Percentiles rank a stretch among this genome's conserved stretches.
Conservation (phyloP, 2,113 vertebrate genomes). For the Cromileptes altivelis region DNA sequence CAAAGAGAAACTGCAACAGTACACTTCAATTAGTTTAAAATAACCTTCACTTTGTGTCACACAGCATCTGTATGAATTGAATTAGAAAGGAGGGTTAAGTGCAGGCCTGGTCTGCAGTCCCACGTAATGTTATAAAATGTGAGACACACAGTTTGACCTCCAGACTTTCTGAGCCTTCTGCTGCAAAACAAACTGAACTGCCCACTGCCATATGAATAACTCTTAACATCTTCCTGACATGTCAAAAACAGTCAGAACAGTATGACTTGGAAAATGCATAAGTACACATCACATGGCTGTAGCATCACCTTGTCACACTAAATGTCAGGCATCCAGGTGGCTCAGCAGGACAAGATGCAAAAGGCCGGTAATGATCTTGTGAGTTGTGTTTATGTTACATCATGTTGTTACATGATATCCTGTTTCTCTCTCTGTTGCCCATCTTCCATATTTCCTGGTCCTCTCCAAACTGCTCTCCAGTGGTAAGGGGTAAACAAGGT, state of each 20-base stretch:
- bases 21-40: background rate
- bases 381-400: slow-evolving; percentile 21
- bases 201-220: background rate
- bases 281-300: background rate
- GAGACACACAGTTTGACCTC: slow-evolving; percentile 39
- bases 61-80: background rate
- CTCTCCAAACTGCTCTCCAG: background rate
- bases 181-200: background rate
- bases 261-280: background rate
- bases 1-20: background rate
- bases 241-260: background rate
- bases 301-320: slow-evolving; percentile 42
- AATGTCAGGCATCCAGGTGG: slow-evolving; percentile 32
- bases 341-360: slow-evolving; percentile 21
- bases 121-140: slow-evolving; percentile 14
- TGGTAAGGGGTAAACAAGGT: background rate
- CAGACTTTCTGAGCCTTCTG: slow-evolving; percentile 16
- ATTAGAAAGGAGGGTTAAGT: background rate
- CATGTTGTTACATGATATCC: background rate
- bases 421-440: background rate
- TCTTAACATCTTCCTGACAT: slow-evolving; percentile 6
- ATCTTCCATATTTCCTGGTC: background rate
- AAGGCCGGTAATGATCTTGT: slow-evolving; percentile 14
- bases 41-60: background rate
- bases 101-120: slow-evolving; percentile 4